Conservation (phyloP, 2,113 vertebrate genomes). For the Tychaedon coryphoeus region DNA sequence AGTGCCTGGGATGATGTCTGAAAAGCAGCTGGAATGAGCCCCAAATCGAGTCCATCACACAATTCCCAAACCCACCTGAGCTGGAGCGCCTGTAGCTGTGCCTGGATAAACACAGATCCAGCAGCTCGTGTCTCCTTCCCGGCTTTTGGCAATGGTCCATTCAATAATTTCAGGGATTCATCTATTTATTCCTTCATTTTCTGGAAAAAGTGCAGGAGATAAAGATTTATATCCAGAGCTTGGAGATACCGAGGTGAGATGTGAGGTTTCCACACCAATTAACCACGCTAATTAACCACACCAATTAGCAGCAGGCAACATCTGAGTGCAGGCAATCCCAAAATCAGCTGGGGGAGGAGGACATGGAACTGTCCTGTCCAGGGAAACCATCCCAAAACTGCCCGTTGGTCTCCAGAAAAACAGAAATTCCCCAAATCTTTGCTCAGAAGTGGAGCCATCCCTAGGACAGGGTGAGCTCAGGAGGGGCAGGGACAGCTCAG, state of each 20-base stretch:
- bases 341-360: not conserved
- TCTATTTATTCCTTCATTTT: not conserved
- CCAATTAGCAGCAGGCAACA: not conserved
- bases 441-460: not conserved
- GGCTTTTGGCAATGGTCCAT: not conserved
- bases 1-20: not conserved
- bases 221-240: not conserved
- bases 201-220: not conserved
- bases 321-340: not conserved
- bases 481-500: too few relatives aligned
- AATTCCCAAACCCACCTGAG: not conserved
- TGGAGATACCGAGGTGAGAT: not conserved
- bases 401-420: not conserved
- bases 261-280: not conserved
- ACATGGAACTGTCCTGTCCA: not conserved
- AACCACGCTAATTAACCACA: not conserved
- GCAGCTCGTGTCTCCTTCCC: not conserved
- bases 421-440: not conserved
- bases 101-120: not conserved
- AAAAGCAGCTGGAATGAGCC: not conserved
- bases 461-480: not conserved
- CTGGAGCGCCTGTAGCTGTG: not conserved
- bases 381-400: not conserved
- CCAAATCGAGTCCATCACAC: rapidly evolving
- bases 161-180: not conserved